These are phyloP conservation scores for Hermetia illucens DNA, from an alignment of 1,140 invertebrate species.

Conservation along the genomic window DNA sequence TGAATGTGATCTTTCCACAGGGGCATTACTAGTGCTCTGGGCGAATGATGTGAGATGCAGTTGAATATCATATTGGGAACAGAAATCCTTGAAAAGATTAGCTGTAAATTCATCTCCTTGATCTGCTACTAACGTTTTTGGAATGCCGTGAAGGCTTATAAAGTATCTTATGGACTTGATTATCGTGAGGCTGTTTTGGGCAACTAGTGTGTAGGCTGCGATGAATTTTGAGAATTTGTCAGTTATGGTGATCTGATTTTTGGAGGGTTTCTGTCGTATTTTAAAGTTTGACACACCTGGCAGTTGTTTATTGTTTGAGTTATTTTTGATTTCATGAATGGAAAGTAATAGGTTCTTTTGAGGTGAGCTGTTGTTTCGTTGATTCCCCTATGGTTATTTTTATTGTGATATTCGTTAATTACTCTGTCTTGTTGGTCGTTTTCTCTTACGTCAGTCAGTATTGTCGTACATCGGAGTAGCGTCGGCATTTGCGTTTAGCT, in stretches of 20 bases:
- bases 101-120: constrained; percentile 13
- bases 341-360: constrained; percentile 11
- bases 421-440: constrained; percentile 4
- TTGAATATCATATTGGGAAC: constrained; percentile 11
- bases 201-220: constrained; percentile 12
- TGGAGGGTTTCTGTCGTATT: constrained; percentile 19
- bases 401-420: constrained; percentile 14
- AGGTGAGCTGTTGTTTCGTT: constrained; percentile 10
- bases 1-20: constrained; percentile 12
- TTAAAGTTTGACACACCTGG: constrained; percentile 11
- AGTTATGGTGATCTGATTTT: constrained; percentile 18
- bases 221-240: constrained; percentile 20
- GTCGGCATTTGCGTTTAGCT: no score
- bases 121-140: constrained; percentile 11
- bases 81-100: constrained; percentile 12
- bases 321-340: constrained; percentile 5
- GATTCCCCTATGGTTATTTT: constrained; percentile 12
- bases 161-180: constrained; percentile 11
- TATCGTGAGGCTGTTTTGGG: constrained; percentile 7
- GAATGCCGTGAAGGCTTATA: constrained; percentile 10
- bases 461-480: constrained; percentile 5
- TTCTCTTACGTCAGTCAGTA: constrained; percentile 5
- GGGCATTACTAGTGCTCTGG: constrained; percentile 10
- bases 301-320: constrained; percentile 11
- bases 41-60: constrained; percentile 9